Conservation (phyloP, 2,113 vertebrate genomes). For the Melanerpes formicivorus region DNA sequence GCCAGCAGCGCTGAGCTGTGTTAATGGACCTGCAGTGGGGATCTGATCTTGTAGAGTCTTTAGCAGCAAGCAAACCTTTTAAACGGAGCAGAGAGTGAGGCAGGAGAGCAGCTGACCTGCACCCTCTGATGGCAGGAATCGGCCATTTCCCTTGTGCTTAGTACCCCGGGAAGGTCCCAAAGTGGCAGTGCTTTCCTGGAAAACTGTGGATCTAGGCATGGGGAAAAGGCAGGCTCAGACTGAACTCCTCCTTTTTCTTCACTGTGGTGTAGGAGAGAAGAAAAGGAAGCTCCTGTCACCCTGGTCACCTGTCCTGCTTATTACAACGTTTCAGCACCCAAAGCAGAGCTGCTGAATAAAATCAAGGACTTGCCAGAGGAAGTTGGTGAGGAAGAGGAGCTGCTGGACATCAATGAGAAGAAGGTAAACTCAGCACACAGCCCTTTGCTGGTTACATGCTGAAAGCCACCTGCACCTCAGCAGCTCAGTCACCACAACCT, state of each 20-base stretch:
- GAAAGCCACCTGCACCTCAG: neutral
- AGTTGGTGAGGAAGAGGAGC: slow-evolving; percentile 76
- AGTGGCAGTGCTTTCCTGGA: neutral
- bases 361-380: slow-evolving; percentile 75
- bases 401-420: slow-evolving; percentile 82
- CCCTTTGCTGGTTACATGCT: neutral
- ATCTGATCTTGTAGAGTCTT: neutral
- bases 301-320: slow-evolving; percentile 75
- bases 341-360: slow-evolving; percentile 74
- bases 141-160: neutral
- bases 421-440: slow-evolving; percentile 79
- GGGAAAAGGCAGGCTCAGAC: neutral
- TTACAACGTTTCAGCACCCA: slow-evolving; percentile 71
- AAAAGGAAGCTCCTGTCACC: slow-evolving; percentile 53
- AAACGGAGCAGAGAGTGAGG: neutral
- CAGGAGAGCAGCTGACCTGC: neutral
- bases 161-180: neutral
- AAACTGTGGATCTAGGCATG: neutral
- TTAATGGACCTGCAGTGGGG: neutral
- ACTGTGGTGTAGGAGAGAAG: slow-evolving; percentile 64
- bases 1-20: neutral
- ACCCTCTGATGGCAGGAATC: slow-evolving; percentile 54
- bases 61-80: neutral
- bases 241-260: slow-evolving; percentile 5
- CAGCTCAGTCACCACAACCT: neutral